A percentile compares a stretch with the other conserved stretches of the same genome.
phyloP scores from a whole-genome alignment of 2,888 invertebrate species.

The Scrobipalpa atriplicella region DNA sequence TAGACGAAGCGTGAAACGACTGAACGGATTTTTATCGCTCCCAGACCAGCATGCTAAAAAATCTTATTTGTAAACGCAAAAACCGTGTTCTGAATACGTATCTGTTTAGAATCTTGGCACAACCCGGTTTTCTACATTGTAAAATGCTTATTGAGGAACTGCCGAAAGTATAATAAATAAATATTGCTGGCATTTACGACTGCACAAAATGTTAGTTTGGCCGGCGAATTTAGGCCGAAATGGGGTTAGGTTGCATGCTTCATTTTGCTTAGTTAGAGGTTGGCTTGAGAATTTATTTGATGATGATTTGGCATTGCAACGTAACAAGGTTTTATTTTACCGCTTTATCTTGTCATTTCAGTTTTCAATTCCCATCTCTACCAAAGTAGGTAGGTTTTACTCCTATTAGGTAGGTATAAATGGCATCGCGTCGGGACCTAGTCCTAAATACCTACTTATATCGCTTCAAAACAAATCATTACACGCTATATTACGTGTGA shows the following conservation, averaged over 20 bases:
- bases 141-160: conserved; percentile 13
- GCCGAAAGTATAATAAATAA: conserved; percentile 4
- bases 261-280: neutral
- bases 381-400: neutral
- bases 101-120: conserved; percentile 5
- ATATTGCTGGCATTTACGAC: conserved; percentile 14
- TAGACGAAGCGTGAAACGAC: too few relatives aligned
- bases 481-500: conserved; percentile 3
- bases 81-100: neutral
- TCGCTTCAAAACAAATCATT: conserved; percentile 5
- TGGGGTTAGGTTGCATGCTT: conserved; percentile 1
- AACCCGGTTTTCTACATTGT: conserved; percentile 9
- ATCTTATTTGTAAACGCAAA: neutral
- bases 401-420: neutral
- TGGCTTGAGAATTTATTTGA: neutral
- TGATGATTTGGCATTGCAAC: neutral
- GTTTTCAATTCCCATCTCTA: neutral
- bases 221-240: neutral
- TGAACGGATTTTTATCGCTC: too few relatives aligned
- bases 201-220: neutral
- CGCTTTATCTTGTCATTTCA: too few relatives aligned
- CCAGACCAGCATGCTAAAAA: too few relatives aligned
- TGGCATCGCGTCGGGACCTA: neutral
- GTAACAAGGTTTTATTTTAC: too few relatives aligned
- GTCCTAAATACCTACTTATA: neutral